Base-by-base conservation (phyloP, 2,888 invertebrate genomes). In the Meloe dianella region DNA sequence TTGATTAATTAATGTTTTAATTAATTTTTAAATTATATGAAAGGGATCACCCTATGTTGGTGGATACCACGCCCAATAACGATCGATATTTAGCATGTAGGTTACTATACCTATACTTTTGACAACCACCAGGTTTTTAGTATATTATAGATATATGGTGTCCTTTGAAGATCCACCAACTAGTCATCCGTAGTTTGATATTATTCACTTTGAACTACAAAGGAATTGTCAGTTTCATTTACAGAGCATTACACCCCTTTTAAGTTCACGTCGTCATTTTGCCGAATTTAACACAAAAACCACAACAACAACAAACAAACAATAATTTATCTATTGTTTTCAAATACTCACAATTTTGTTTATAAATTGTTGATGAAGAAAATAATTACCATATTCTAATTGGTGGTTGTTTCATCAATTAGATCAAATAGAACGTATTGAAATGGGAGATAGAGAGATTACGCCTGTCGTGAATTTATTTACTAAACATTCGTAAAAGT, bases 81-180 rank as follows among this genome's bases (percentile, higher is more conserved):
- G 79, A 81, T 81, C 80, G 77, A 81, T 80, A 80, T 76, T 73
- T 76, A 72, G 74, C 76, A 78, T 75, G 75, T 78, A 78, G 77
- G 78, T 77, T 79, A 79, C 75, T 78, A 75, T 75, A 79, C 73
- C 72, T 72, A 61, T 60, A 65, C 62, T 65, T 67, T 63, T 60
- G 61, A 57, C 60, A 61, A 51, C 51, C 22, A 51, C 22, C 51
- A 22, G 51, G 51, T 51, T 51, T 20, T 51, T 8, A 22, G n/a
- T n/a, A n/a, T 51, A 12, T 10, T 51, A 12, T 51, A 51, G 47
- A 47, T 41, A 51, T 41, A 20, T 35, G n/a, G 17, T 51, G 67
- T 71, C 74, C 74, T 78, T 78, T 78, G 75, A 77, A 76, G 75
- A 74, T 75, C 72, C 22, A 51, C 73, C 72, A 71, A 68, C 74